phyloP scores from a whole-genome alignment of 2,113 vertebrate genomes.

The Pantherophis guttatus region DNA sequence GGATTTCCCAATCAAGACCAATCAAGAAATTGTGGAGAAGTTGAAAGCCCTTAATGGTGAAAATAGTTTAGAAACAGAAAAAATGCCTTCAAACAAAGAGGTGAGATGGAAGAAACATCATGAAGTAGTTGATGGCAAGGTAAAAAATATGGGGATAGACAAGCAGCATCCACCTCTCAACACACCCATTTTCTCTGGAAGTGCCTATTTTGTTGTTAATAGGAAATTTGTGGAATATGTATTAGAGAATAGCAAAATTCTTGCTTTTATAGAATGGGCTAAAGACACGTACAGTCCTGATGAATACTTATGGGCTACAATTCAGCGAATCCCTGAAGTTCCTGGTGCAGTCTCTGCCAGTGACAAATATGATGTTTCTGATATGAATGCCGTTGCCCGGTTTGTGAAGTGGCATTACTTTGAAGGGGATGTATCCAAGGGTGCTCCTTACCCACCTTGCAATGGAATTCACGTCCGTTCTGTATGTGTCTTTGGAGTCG shows the following conservation, averaged over 20 bases:
- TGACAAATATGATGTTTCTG: conserved; percentile 79
- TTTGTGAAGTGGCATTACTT: conserved; percentile 85
- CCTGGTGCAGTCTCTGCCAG: conserved; percentile 75
- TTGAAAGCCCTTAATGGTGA: conserved; percentile 74
- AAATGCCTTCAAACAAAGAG: conserved; percentile 73
- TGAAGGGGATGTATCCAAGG: conserved; percentile 72
- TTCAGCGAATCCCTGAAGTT: conserved; percentile 82
- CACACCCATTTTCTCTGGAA: conserved; percentile 80
- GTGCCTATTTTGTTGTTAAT: conserved; percentile 84
- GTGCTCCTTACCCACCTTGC: conserved; percentile 80
- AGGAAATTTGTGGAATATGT: conserved; percentile 75
- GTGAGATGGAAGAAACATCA: conserved; percentile 71
- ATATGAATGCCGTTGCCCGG: conserved; percentile 78
- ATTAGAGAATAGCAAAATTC: conserved; percentile 70
- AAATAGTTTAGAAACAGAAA: conserved; percentile 86
- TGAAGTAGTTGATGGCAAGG: conserved; percentile 66
- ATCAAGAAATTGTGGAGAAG: conserved; percentile 82
- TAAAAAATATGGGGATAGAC: conserved; percentile 63
- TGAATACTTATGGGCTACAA: conserved; percentile 88
- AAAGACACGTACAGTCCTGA: conserved; percentile 89
- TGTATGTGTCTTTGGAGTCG: conserved; percentile 83
- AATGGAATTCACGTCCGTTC: conserved; percentile 75
- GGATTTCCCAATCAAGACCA: conserved; percentile 94
- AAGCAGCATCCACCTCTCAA: conserved; percentile 77
- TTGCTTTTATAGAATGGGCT: conserved; percentile 78